These are phyloP conservation scores for Pentamera pediparva DNA, from an alignment of 53 echinoderm and acorn worm species.

Conservation along the genomic window DNA sequence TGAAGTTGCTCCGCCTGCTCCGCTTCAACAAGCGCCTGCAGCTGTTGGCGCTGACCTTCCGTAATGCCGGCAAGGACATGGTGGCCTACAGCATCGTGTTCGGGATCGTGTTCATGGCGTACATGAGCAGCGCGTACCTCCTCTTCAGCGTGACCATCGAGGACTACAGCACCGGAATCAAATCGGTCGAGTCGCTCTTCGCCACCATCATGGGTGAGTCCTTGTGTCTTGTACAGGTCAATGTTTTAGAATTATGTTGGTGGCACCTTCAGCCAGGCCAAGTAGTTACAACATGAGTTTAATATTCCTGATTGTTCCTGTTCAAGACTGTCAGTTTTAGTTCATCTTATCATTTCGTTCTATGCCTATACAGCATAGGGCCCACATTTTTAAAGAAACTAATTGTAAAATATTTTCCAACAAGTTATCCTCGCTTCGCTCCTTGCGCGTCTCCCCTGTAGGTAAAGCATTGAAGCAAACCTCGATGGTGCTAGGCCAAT, in stretches of 20 bases:
- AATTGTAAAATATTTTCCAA: too few species aligned
- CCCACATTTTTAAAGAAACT: too few species aligned
- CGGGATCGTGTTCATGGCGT: conserved; percentile 70
- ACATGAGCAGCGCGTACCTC: conserved; percentile 49
- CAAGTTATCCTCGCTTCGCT: too few species aligned
- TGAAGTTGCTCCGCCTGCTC: conserved; percentile 81
- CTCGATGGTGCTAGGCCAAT: too few species aligned
- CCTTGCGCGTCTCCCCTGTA: too few species aligned
- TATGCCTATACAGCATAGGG: not conserved
- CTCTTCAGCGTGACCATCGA: conserved; percentile 46
- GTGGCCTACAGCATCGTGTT: conserved; percentile 65
- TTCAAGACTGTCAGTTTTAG: not conserved
- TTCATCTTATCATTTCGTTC: not conserved
- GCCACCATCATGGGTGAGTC: conserved; percentile 86
- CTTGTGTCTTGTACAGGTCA: not conserved
- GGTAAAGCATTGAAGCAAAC: too few species aligned
- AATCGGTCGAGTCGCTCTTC: conserved; percentile 79
- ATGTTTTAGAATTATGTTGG: not conserved
- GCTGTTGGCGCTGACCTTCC: conserved; percentile 67
- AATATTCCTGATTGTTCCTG: too few species aligned
- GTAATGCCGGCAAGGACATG: conserved; percentile 52
- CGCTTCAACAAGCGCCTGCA: conserved; percentile 85
- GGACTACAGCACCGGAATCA: conserved; percentile 59
- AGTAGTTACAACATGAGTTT: too few species aligned
- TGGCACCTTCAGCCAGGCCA: not conserved